A percentile compares a stretch with the other conserved stretches of the same genome.
phyloP scores from a whole-genome alignment of 2,797 vertebrate species.

The Choloepus didactylus region DNA sequence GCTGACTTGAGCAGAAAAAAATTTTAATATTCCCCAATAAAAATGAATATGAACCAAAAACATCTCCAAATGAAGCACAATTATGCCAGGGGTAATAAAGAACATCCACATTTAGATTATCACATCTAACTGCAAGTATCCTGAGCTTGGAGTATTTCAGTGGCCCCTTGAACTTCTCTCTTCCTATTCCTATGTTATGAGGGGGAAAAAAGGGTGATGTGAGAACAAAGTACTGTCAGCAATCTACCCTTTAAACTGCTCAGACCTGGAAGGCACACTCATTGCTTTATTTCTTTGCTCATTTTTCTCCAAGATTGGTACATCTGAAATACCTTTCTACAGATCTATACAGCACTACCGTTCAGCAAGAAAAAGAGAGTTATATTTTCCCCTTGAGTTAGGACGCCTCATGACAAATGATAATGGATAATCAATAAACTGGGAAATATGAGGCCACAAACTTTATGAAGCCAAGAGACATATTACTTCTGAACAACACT shows the following conservation, averaged over 20 bases:
- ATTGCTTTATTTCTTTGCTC: conserved; percentile 96
- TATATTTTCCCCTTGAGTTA: conserved; percentile 99
- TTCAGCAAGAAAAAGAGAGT: conserved; percentile 97
- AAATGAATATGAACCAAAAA: conserved; percentile 79
- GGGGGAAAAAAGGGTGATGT: conserved; percentile 87
- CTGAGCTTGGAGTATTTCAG: conserved; percentile 82
- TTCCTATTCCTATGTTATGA: conserved; percentile 88
- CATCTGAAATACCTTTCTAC: conserved; percentile 96
- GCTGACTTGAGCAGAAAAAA: conserved; percentile 82
- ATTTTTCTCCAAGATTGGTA: conserved; percentile 99
- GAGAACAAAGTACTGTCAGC: conserved; percentile 95
- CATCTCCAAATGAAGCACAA: conserved; percentile 80
- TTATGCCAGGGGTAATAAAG: conserved; percentile 80
- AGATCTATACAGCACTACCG: conserved; percentile 97
- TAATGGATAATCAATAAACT: conserved; percentile 99
- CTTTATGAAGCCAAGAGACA: conserved; percentile 99
- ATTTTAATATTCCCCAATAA: conserved; percentile 67
- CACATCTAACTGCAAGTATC: conserved; percentile 77
- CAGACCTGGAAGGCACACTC: conserved; percentile 94
- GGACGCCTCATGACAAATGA: conserved; percentile 99
- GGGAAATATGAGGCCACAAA: conserved; percentile 99
- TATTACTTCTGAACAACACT: conserved; percentile 99
- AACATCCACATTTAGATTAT: conserved; percentile 83
- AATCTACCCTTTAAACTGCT: conserved; percentile 92
- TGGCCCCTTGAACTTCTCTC: conserved; percentile 89